phyloP scores from a whole-genome alignment of 2,113 vertebrate species.

The Protobothrops mucrosquamatus region DNA sequence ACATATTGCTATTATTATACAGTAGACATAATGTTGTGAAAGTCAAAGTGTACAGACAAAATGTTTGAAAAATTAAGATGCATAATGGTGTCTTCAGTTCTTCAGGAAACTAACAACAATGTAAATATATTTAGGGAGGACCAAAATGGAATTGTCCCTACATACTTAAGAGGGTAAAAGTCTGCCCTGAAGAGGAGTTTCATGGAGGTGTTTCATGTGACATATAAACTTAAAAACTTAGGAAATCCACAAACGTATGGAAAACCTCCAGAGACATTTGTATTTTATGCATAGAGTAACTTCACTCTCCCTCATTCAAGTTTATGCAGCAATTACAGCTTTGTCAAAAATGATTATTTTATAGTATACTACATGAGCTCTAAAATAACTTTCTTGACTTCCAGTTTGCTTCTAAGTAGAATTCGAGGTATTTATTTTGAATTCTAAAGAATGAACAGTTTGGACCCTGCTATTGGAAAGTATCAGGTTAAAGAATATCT shows the following conservation, averaged over 20 bases:
- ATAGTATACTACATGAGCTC: not conserved
- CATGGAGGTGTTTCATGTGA: not conserved
- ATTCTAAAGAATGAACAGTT: not conserved
- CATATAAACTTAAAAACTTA: not conserved
- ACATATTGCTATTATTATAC: not conserved
- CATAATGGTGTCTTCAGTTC: not conserved
- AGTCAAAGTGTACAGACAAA: not conserved
- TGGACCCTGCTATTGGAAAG: not conserved
- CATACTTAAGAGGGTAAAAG: not conserved
- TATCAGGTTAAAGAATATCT: not conserved
- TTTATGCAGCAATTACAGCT: not conserved
- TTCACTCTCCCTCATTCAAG: not conserved
- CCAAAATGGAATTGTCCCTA: not conserved
- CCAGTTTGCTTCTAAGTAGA: not conserved
- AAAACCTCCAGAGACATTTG: not conserved
- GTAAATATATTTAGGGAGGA: not conserved
- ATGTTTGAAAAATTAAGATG: not conserved
- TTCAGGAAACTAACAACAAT: not conserved
- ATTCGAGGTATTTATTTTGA: not conserved
- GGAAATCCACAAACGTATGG: not conserved
- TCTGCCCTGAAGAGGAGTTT: not conserved
- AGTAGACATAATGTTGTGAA: not conserved
- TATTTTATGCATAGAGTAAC: not conserved
- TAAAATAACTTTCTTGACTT: not conserved
- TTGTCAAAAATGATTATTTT: not conserved